Evolutionary conservation across 2,888 invertebrate genomes (phyloP).

Genomic region (Hypolimnas misippus): DNA sequence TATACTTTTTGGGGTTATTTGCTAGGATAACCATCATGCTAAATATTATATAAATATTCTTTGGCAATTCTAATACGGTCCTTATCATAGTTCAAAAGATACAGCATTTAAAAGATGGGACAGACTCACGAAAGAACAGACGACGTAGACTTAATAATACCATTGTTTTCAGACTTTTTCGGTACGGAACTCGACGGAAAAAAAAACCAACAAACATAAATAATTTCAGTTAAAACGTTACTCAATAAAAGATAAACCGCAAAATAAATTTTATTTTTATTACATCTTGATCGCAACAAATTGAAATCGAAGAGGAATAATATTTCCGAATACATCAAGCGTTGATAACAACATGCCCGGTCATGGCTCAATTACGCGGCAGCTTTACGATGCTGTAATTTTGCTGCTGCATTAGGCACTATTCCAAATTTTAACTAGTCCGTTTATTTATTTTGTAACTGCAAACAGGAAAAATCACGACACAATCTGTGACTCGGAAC

Average conservation of each 20-base stretch:
- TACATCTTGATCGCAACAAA: constrained; percentile 28
- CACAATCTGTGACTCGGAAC: constrained; percentile 11
- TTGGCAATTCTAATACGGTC: no score
- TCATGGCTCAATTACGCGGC: constrained; percentile 15
- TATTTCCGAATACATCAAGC: constrained; percentile 18
- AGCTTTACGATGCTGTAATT: constrained; percentile 35
- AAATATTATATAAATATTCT: no score
- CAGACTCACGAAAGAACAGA: no score
- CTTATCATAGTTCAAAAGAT: no score
- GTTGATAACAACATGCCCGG: constrained; percentile 13
- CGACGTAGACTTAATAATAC: no score
- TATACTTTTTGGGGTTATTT: no score
- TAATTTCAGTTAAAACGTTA: neutral
- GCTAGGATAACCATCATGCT: no score
- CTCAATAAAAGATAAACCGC: neutral
- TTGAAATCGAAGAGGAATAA: constrained; percentile 31
- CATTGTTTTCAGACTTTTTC: no score
- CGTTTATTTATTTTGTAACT: constrained; percentile 36
- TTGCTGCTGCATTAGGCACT: constrained; percentile 39
- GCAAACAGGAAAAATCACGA: constrained; percentile 19
- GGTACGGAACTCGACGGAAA: neutral
- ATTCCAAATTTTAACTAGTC: constrained; percentile 42
- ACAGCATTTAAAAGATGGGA: no score
- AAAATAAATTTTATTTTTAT: neutral
- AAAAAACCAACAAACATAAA: neutral